Evolutionary conservation across 2,113 vertebrate genomes (phyloP).

Genomic region (Mellivora capensis): DNA sequence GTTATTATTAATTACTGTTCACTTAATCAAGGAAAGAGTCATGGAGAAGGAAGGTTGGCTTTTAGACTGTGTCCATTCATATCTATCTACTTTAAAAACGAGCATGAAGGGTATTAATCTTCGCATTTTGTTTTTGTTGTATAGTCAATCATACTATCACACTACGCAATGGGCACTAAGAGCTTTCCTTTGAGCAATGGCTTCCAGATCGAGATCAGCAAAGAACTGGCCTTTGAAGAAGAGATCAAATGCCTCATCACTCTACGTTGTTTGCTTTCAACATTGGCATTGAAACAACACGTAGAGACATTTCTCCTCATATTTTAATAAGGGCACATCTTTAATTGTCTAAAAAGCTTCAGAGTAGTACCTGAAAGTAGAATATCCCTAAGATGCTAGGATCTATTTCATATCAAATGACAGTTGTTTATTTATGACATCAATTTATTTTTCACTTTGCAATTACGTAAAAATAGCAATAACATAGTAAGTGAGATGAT

Average conservation of each 20-base stretch:
- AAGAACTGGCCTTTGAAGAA: neutral
- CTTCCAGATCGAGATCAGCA: neutral
- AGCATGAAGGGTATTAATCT: neutral
- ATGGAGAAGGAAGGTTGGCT: neutral
- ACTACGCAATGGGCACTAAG: neutral
- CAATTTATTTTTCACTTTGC: constrained; percentile 85
- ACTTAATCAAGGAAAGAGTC: neutral
- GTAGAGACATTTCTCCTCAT: neutral
- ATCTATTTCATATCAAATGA: constrained; percentile 74
- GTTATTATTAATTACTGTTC: neutral
- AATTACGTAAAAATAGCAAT: constrained; percentile 84
- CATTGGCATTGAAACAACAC: neutral
- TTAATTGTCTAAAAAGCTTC: constrained; percentile 75
- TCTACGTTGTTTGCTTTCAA: neutral
- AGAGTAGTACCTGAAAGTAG: constrained; percentile 57
- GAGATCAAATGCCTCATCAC: neutral
- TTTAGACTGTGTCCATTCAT: neutral
- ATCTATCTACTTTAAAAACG: neutral
- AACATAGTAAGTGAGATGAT: constrained; percentile 80
- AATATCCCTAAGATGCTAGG: constrained; percentile 60
- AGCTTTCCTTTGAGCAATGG: neutral
- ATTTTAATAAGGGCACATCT: constrained; percentile 68
- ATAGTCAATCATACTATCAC: neutral
- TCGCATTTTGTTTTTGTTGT: neutral
- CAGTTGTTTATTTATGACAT: constrained; percentile 82